Evolutionary conservation across 1,140 invertebrate species (phyloP), one percentile per base, ranked within the genome.

Genomic region (Drosophila bifasciata): DNA sequence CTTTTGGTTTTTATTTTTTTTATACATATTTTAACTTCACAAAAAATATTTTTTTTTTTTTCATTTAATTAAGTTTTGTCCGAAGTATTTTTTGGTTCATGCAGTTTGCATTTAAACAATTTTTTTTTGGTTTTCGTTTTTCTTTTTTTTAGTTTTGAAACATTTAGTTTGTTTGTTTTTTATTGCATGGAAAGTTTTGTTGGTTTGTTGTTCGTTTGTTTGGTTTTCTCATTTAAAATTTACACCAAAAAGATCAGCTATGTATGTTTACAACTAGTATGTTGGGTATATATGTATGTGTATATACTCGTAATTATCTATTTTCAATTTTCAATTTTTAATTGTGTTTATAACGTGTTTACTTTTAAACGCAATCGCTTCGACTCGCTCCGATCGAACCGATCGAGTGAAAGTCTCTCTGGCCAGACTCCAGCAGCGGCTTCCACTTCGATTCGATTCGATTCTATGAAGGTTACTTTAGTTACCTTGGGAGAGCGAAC

Each of bases 1-100:
- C 44, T 43, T 66, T 13, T 51, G 16, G n/a, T 49, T 71, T 72
- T 63, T 73, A 52, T 64, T 74, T 56, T 57, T 59, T 58, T 76
- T 86, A 86, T 86, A 63, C 72, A 85, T 76, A 85, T 63, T 85
- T 86, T 77, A 85, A 80, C 73, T 74, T 85, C 84, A 81, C 81
- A 86, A 86, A 85, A 85, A 84, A 85, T 86, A 84, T 51, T 57
- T 76, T 63, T 60, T 76, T 63, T 60, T 3, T 36, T 60, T 63
- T 71, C 46, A 50, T 74, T 80, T 51, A 67, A 71, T 79, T 75
- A 67, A 79, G 73, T 40, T 62, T 60, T 69, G 13, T 39, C 51
- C 32, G 32, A 21, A 63, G 46, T 44, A 61, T 43, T 6, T 66
- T 76, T 73, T 72, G 70, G 57, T 59, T 84, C 56, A 83, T 83